Evolutionary conservation across 2,113 vertebrate genomes (phyloP), one percentile per base, ranked within the genome.

Genomic region (Tragelaphus imberbis): DNA sequence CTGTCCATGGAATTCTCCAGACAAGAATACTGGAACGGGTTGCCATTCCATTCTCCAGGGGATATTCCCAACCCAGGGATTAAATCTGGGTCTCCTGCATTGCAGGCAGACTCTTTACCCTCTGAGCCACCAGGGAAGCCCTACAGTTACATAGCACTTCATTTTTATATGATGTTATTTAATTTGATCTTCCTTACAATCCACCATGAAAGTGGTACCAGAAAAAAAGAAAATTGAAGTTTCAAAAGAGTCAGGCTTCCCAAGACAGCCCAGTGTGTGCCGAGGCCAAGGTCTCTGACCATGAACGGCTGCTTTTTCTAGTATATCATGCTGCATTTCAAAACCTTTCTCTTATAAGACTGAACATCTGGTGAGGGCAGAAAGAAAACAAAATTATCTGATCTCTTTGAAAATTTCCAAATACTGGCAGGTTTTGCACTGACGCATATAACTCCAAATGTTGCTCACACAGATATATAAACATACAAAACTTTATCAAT

Each of bases 361-460:
- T 9, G 82, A 82, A 63, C 1, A 6, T 58, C 21, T 71, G 19
- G 2, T 1, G 7, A 96, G 5, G 15, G n/a, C 25, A 49, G 63
- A 87, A 96, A 59, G n/a, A 19, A 86, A 51, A 16, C 10, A 14
- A 30, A 40, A 15, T 55, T 10, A 25, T 36, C 6, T 4, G 53
- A n/a, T 55, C 21, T 40, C 21, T 59, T 80, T 61, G 19, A 27
- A 59, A 55, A n/a, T 87, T 13, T 36, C 23, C 25, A 75, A 82
- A 61, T 36, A 33, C 3, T 6, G 12, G 40, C 47, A 23, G 12
- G 6, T 49, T 79, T 84, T 81, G 17, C 19, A 10, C 13, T 1
- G 30, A 40, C 1, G 51, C 33, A 1, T 3, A 5, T 16, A 10
- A 8, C 15, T 21, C 17, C 15, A 13, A 10, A 47, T 13, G 8